Evolutionary conservation across 2,888 invertebrate species (phyloP).

Genomic region (Lepetodrilus schrolli): DNA sequence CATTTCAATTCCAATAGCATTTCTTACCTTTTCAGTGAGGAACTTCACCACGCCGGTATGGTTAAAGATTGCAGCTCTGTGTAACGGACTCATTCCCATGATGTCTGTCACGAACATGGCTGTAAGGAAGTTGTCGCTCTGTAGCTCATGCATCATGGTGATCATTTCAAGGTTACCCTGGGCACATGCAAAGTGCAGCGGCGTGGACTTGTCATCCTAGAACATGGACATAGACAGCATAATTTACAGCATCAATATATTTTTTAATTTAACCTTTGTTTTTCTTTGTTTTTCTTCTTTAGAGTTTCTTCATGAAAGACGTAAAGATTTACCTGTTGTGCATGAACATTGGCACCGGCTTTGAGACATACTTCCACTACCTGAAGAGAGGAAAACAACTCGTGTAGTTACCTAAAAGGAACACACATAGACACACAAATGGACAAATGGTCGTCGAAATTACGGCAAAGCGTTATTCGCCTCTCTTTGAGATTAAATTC

Average conservation of each 20-base stretch:
- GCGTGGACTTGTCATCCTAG: slow-evolving; percentile 88
- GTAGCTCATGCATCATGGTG: slow-evolving; percentile 85
- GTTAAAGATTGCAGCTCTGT: slow-evolving; percentile 94
- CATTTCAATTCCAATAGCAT: no score
- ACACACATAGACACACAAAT: no score
- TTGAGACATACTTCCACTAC: slow-evolving; percentile 89
- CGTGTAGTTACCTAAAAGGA: no score
- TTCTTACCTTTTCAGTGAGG: slow-evolving; percentile 78
- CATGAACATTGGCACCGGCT: slow-evolving; percentile 90
- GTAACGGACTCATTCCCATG: slow-evolving; percentile 91
- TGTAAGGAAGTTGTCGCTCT: slow-evolving; percentile 72
- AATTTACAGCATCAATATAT: not conserved
- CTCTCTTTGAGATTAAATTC: no score
- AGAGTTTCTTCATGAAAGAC: no score
- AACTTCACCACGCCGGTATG: slow-evolving; percentile 85
- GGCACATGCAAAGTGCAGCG: slow-evolving; percentile 90
- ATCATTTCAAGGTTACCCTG: slow-evolving; percentile 90
- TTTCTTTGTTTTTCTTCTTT: no score
- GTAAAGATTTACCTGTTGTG: slow-evolving; percentile 81
- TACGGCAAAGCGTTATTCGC: no score
- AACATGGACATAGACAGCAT: no score
- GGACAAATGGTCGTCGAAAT: no score
- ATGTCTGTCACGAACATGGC: slow-evolving; percentile 86
- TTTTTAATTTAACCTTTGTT: no score
- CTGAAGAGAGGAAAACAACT: slow-evolving; percentile 37